Base-by-base conservation (phyloP, 2,113 vertebrate species). In the Dendrocopos noguchii region DNA sequence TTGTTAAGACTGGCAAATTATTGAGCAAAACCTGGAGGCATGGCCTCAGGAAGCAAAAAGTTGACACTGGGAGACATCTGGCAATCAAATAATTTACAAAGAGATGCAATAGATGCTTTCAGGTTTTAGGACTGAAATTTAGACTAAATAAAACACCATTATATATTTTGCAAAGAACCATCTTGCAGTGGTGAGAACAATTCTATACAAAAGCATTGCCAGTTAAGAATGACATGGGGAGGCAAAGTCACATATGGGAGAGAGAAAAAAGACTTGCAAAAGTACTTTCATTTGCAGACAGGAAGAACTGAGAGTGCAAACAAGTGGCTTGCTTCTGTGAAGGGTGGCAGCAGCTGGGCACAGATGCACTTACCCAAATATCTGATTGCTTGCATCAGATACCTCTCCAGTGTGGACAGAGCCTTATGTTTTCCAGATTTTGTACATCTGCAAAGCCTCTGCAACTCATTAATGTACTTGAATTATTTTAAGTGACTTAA, bases 1-100 rank as follows among this genome's bases (percentile, higher is more conserved):
- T 52, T 50, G 20, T 50, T 52, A 52, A 52, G 22, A 52, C 50
- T 56, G 47, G 6, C 47, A 65, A 89, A 47, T 85, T 53, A 79
- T 14, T 87, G 82, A 55, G 17, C 34, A 73, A 60, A 93, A 76
- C 15, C 9, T 73, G 63, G 71, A 88, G 15, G 7, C 20, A 60
- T 42, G 19, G 15, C 42, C 22, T 93, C 19, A 42, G 24, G 44
- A 74, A 84, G n/a, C 17, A 75, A 39, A 36, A 89, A 12, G 7
- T 52, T 0, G 0, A 28, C 9, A 12, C 1, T 47, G 67, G 34
- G 44, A 85, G 50, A 53, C 9, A 34, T 70, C 60, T 82, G 18
- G 7, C 34, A 83, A 20, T 76, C 68, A 75, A 75, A 44, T 72
- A 61, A 59, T 66, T 70, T 61, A 15, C 24, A 34, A 46, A 67